Conservation (phyloP, 1,140 invertebrate genomes). For the Bombyx mandarina region DNA sequence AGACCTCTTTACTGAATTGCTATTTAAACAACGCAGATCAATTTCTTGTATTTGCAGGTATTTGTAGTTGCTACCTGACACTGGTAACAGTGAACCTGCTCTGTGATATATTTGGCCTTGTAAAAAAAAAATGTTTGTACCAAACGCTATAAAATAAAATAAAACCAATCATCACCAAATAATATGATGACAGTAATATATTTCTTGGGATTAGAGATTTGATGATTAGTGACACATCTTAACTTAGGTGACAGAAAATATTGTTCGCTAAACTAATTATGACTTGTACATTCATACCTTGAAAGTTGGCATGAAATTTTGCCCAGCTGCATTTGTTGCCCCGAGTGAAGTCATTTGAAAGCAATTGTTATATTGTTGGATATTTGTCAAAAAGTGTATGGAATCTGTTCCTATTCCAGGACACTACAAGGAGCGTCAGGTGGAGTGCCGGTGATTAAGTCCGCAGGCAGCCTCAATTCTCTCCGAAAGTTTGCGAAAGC, state of each 20-base stretch:
- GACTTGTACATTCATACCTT: conserved; percentile 14
- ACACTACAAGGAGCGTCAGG: conserved; percentile 1
- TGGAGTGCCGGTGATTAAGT: too few relatives aligned
- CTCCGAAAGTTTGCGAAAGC: too few relatives aligned
- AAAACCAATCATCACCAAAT: conserved; percentile 14
- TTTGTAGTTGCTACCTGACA: conserved; percentile 31
- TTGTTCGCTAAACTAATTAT: conserved; percentile 11
- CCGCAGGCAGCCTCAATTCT: too few relatives aligned
- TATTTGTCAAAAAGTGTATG: conserved; percentile 33
- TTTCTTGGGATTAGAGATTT: conserved; percentile 14
- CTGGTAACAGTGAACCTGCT: conserved; percentile 33
- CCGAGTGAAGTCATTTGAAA: conserved; percentile 34
- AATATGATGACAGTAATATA: conserved; percentile 17
- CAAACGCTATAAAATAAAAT: conserved; percentile 8
- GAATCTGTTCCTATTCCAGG: conserved; percentile 29
- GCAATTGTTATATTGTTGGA: conserved; percentile 33
- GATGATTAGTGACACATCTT: conserved; percentile 18
- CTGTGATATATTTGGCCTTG: conserved; percentile 32
- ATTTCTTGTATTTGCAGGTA: conserved; percentile 51
- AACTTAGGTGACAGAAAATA: conserved; percentile 17
- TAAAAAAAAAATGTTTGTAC: conserved; percentile 8
- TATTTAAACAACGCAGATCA: conserved; percentile 39
- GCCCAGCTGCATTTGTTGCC: conserved; percentile 24
- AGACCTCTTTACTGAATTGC: conserved; percentile 32
- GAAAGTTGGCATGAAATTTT: conserved; percentile 23